Conservation (phyloP, 2,113 vertebrate genomes). For the Podiceps cristatus region DNA sequence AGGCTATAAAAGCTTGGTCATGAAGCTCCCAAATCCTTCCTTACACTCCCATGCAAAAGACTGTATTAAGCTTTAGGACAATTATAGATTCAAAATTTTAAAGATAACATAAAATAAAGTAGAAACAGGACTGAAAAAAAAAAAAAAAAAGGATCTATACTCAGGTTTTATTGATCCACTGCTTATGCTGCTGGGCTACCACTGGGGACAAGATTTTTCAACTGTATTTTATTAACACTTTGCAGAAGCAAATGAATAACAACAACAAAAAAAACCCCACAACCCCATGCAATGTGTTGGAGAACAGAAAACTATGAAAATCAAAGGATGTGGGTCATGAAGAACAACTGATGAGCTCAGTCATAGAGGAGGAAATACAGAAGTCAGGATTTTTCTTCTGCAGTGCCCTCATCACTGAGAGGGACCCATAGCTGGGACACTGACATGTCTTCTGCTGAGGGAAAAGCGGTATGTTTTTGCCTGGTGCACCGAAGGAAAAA, state of each 20-base stretch:
- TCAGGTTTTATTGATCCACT: not conserved
- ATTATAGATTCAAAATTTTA: not conserved
- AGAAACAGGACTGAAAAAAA: not conserved
- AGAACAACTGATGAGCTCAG: not conserved
- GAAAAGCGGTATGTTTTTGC: not conserved
- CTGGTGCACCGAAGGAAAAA: not conserved
- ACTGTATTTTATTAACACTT: not conserved
- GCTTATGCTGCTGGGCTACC: not conserved
- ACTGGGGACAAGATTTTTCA: not conserved
- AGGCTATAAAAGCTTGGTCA: not conserved
- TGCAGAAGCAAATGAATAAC: not conserved
- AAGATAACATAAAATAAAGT: not conserved
- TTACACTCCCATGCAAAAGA: not conserved
- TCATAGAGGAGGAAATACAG: not conserved
- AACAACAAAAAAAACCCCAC: not conserved
- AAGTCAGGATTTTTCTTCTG: not conserved
- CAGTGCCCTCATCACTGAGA: not conserved
- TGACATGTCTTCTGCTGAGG: not conserved
- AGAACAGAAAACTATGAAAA: not conserved
- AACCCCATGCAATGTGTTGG: not conserved
- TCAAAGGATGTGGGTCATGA: not conserved
- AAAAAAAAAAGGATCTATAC: not conserved
- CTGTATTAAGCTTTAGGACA: not conserved
- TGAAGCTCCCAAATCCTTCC: not conserved
- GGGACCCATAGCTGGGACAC: not conserved